A percentile compares a stretch with the other conserved stretches of the same genome.
Evolutionary conservation across 2,113 vertebrate genomes (phyloP).

Genomic region (Hucho hucho): DNA sequence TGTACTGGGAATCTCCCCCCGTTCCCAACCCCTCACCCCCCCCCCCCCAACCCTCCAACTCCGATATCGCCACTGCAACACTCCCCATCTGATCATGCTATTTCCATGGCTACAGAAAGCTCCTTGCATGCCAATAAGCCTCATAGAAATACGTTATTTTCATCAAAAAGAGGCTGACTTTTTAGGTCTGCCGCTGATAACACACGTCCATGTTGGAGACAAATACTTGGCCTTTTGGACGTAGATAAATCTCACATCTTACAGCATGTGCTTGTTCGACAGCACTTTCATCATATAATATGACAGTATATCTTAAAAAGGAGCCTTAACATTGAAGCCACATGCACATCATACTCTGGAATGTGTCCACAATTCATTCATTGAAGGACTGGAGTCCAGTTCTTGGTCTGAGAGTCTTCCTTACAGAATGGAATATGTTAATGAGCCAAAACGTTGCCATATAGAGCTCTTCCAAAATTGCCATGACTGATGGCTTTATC

Average conservation of each 20-base stretch:
- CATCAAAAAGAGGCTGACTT: not conserved
- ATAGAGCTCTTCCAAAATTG: not conserved
- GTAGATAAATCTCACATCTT: not conserved
- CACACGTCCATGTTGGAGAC: not conserved
- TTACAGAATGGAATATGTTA: too few species aligned
- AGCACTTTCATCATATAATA: not conserved
- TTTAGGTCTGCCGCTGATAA: not conserved
- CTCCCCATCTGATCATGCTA: slow-evolving; percentile 1
- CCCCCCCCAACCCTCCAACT: not conserved
- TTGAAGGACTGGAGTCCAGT: not conserved
- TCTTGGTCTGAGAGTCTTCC: not conserved
- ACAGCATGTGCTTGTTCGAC: not conserved
- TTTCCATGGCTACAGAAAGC: slow-evolving; percentile 10
- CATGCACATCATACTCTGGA: not conserved
- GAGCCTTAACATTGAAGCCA: not conserved
- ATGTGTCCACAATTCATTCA: not conserved
- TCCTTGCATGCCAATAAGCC: slow-evolving; percentile 7
- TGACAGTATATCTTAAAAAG: not conserved
- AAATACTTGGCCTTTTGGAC: not conserved
- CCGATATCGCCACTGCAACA: not conserved
- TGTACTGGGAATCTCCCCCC: slow-evolving; percentile 7
- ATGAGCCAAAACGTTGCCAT: too few species aligned
- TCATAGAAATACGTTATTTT: slow-evolving; percentile 1
- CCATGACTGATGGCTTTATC: not conserved
- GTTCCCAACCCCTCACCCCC: not conserved